phyloP scores from a whole-genome alignment of 2,888 invertebrate species.

The Xanthia icteritia region DNA sequence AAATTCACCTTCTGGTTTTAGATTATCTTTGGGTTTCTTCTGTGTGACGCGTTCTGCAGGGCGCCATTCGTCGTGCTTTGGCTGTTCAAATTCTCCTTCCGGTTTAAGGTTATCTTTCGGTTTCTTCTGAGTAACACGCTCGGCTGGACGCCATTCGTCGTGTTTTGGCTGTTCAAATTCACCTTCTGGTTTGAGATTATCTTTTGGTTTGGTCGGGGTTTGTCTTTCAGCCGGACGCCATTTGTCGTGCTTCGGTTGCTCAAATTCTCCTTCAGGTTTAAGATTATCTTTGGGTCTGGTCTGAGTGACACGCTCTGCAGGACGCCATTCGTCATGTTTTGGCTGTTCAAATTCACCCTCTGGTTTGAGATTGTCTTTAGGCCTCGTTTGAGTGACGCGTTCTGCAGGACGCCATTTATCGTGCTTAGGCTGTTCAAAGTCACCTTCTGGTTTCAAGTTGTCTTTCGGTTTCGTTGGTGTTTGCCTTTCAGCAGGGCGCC shows the following conservation, averaged over 20 bases:
- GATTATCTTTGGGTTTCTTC: conserved; percentile 90
- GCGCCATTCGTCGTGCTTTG: conserved; percentile 79
- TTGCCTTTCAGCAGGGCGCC: no score
- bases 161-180: conserved; percentile 87
- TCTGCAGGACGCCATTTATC: background rate
- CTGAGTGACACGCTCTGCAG: background rate
- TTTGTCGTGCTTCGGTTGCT: conserved; percentile 40
- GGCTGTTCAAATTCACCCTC: background rate
- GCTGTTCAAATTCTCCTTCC: conserved; percentile 87
- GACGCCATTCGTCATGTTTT: background rate
- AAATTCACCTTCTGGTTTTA: conserved; percentile 90
- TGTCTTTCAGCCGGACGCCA: conserved; percentile 89
- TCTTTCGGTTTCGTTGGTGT: no score
- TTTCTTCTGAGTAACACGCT: conserved; percentile 71
- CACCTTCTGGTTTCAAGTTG: no score
- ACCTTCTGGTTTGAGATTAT: conserved; percentile 90
- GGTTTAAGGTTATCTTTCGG: conserved; percentile 89
- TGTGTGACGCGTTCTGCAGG: conserved; percentile 86
- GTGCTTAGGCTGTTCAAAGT: no score
- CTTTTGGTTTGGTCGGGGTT: conserved; percentile 90
- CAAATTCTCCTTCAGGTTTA: conserved; percentile 89
- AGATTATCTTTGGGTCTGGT: conserved; percentile 89
- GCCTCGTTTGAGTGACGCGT: background rate
- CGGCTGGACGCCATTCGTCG: conserved; percentile 84
- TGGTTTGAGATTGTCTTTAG: background rate